These are phyloP conservation scores for Listronotus bonariensis DNA, from an alignment of 1,140 invertebrate genomes.

Conservation along the genomic window DNA sequence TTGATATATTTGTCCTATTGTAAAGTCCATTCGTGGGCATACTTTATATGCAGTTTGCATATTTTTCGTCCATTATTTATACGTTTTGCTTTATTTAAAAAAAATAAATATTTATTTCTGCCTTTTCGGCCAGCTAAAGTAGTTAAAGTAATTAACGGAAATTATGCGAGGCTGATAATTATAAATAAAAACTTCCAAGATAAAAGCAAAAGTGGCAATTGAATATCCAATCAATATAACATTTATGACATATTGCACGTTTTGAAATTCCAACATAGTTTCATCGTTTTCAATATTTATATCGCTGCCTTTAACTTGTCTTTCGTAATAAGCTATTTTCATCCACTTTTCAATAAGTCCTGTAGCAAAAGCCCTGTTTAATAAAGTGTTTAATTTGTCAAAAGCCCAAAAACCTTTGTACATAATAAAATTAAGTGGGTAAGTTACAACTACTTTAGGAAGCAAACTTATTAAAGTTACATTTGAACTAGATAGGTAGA, in stretches of 20 bases:
- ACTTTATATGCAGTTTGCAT: too few relatives aligned
- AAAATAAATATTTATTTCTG: too few relatives aligned
- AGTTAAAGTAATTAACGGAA: too few relatives aligned
- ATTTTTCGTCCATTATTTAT: too few relatives aligned
- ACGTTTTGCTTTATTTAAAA: too few relatives aligned
- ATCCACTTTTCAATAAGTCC: conserved; percentile 8
- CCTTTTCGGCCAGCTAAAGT: too few relatives aligned
- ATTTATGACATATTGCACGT: not conserved
- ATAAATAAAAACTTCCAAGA: too few relatives aligned
- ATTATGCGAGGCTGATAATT: too few relatives aligned
- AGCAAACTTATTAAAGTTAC: not conserved
- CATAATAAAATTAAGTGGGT: conserved; percentile 5
- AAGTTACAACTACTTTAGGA: not conserved
- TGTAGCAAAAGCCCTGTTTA: not conserved
- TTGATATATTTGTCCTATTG: too few relatives aligned
- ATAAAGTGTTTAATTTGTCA: not conserved
- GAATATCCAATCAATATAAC: too few relatives aligned
- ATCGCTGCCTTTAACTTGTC: not conserved
- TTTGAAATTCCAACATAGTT: conserved; percentile 1
- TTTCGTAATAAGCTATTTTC: not conserved
- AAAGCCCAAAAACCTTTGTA: conserved; percentile 5
- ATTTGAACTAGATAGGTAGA: not conserved
- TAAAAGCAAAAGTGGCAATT: too few relatives aligned
- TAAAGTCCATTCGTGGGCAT: too few relatives aligned
- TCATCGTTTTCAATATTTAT: not conserved